Evolutionary conservation across 2,113 vertebrate genomes (phyloP).

Genomic region (Ellobius talpinus): DNA sequence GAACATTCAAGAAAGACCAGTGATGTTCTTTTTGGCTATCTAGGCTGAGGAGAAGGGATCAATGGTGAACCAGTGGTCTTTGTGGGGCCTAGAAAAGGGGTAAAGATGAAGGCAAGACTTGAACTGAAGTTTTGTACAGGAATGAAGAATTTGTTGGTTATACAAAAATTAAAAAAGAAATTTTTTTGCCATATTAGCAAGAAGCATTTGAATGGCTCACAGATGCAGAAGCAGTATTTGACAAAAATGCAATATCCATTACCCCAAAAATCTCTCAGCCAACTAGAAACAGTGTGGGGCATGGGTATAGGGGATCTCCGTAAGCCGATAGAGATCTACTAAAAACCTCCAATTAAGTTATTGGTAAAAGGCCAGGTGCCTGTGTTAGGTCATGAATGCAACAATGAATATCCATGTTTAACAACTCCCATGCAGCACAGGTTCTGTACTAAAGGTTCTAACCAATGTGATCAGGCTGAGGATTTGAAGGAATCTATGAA

Average conservation of each 20-base stretch:
- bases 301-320: not conserved
- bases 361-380: not conserved
- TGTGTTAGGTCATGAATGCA: not conserved
- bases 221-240: not conserved
- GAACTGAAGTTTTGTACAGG: not conserved
- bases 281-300: not conserved
- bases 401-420: not conserved
- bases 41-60: not conserved
- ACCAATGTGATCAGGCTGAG: not conserved
- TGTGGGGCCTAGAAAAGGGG: not conserved
- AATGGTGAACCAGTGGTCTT: not conserved
- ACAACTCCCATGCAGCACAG: not conserved
- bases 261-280: not conserved
- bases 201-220: not conserved
- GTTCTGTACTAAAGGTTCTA: not conserved
- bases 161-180: constrained; percentile 37
- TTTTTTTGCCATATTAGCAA: not conserved
- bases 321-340: not conserved
- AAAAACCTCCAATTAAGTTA: not conserved
- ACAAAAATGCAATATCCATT: not conserved
- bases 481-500: not conserved
- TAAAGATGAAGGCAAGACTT: not conserved
- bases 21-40: not conserved
- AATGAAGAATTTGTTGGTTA: not conserved
- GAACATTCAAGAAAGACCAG: not conserved